phyloP scores from a whole-genome alignment of 2,113 vertebrate species.

The Thermophis baileyi region DNA sequence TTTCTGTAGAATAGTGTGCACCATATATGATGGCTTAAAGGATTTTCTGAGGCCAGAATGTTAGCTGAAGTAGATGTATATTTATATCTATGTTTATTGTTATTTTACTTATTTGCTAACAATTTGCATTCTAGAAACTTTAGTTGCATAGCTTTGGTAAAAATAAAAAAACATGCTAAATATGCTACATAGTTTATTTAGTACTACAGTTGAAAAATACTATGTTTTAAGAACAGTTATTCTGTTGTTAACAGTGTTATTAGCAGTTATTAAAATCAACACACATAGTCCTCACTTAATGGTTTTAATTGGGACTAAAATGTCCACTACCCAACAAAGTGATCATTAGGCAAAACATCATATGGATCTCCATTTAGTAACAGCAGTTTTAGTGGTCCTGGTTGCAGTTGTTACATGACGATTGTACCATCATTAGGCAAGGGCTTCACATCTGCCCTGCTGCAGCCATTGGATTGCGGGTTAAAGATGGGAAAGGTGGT shows the following conservation, averaged over 20 bases:
- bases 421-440: background rate
- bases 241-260: background rate
- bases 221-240: background rate
- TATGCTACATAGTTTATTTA: background rate
- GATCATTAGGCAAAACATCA: background rate
- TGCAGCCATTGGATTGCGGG: background rate
- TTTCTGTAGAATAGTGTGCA: conserved; percentile 40
- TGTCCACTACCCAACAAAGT: background rate
- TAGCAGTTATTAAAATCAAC: background rate
- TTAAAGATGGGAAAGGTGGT: background rate
- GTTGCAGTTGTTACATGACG: background rate
- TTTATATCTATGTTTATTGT: background rate
- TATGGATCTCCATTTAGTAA: background rate
- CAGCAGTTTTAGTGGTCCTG: background rate
- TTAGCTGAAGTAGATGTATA: background rate
- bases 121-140: conserved; percentile 15
- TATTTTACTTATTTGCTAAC: background rate
- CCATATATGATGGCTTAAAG: conserved; percentile 72
- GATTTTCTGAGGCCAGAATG: conserved; percentile 79
- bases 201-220: background rate
- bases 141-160: background rate
- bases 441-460: background rate
- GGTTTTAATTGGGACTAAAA: background rate
- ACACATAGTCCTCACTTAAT: background rate
- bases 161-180: background rate